Evolutionary conservation across 2,113 vertebrate genomes (phyloP).

Genomic region (Rattus norvegicus): GRCr8 NC_086028.1:17716501-17717000

Average conservation of each 20-base stretch:
- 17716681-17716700: background rate
- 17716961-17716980: background rate
- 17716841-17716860: background rate
- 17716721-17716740: background rate
- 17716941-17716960: background rate
- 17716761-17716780: background rate
- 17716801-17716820: background rate
- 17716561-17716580: background rate
- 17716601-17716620: background rate
- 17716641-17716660: background rate
- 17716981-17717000: background rate
- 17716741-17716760: background rate
- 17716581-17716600: background rate
- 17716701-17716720: background rate
- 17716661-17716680: background rate
- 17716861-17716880: background rate
- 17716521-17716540: background rate
- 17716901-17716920: background rate
- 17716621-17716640: background rate
- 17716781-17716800: background rate
- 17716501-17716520: background rate
- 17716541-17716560: background rate
- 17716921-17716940: background rate
- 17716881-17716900: background rate
- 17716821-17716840: background rate